Evolutionary conservation across 2,888 invertebrate genomes (phyloP).

Genomic region (Koerneria pararmatus): DNA sequence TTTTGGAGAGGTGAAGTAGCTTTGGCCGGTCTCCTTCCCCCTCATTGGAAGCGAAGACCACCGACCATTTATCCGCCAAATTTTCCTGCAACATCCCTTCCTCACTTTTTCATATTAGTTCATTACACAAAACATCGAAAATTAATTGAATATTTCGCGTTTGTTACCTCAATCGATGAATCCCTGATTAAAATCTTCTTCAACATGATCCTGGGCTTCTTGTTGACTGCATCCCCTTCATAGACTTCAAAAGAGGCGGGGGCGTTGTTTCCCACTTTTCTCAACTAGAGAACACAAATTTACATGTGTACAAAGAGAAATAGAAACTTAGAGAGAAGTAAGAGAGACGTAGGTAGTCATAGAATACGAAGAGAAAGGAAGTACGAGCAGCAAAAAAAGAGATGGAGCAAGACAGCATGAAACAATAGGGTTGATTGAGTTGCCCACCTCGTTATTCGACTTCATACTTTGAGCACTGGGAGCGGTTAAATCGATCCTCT

Average conservation of each 20-base stretch:
- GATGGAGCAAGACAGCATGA: no score
- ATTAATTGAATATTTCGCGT: neutral
- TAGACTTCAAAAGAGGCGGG: neutral
- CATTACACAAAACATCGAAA: neutral
- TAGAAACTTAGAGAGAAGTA: no score
- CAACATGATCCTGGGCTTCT: constrained; percentile 18
- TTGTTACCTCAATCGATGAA: constrained; percentile 12
- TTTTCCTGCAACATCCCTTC: no score
- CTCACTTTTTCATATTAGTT: neutral
- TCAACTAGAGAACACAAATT: no score
- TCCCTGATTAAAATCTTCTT: constrained; percentile 10
- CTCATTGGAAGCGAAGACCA: neutral
- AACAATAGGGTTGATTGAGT: no score
- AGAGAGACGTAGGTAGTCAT: no score
- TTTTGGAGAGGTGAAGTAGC: constrained; percentile 10
- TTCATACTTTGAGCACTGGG: no score
- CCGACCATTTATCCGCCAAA: no score
- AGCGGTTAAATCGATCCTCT: neutral
- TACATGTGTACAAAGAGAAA: no score
- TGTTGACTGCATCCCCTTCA: constrained; percentile 15
- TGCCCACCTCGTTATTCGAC: no score
- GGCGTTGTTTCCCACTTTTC: neutral
- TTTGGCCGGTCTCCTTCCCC: constrained; percentile 11
- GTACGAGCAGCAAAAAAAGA: no score
- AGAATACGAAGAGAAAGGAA: no score